Percentiles rank a stretch among this genome's conserved stretches.
phyloP scores from a whole-genome alignment of 2,113 vertebrate species.

The Zapornia atra region DNA sequence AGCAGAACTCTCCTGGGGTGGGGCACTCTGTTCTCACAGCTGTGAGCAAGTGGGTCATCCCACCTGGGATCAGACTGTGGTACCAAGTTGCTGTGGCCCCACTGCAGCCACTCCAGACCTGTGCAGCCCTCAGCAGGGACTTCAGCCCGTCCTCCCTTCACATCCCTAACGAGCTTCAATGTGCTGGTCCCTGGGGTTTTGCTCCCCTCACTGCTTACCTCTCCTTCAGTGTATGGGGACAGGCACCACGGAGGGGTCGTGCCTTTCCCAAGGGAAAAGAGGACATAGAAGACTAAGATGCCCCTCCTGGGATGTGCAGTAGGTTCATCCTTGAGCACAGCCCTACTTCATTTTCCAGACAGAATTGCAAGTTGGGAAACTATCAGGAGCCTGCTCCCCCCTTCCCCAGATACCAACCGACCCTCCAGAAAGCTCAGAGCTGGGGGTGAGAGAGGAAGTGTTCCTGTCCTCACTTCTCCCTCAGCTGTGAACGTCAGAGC shows the following conservation, averaged over 20 bases:
- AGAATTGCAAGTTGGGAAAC: neutral
- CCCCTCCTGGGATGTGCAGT: neutral
- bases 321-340: neutral
- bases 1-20: neutral
- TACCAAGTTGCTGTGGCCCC: neutral
- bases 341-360: neutral
- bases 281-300: neutral
- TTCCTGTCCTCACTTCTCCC: neutral
- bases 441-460: neutral
- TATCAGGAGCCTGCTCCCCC: neutral
- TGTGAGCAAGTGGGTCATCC: neutral
- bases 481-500: neutral
- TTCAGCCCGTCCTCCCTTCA: rapidly evolving
- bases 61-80: neutral
- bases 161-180: neutral
- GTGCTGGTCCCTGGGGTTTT: neutral
- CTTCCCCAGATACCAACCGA: neutral
- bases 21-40: neutral
- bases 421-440: neutral
- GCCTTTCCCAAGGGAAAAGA: neutral
- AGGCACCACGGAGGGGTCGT: neutral
- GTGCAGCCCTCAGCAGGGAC: rapidly evolving
- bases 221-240: neutral
- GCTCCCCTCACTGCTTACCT: neutral
- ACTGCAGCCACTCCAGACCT: neutral